These are phyloP conservation scores for Catagonus wagneri DNA, from an alignment of 2,113 vertebrate genomes.

Conservation along the genomic window DNA sequence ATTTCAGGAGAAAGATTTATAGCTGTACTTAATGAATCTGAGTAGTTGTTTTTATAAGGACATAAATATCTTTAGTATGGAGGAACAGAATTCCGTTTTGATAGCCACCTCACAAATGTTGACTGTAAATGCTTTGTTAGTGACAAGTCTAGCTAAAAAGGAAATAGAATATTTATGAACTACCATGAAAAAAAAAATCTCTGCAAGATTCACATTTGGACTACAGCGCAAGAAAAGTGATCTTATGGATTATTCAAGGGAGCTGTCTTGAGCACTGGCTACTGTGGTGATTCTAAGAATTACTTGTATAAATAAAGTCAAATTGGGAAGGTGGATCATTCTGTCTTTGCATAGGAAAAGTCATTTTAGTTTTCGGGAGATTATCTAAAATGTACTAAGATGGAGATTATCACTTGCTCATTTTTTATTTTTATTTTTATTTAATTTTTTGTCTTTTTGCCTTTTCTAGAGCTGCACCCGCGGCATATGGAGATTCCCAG, in stretches of 20 bases:
- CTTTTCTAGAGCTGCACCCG: no score
- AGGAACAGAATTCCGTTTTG: slow-evolving; percentile 59
- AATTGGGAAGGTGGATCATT: not conserved
- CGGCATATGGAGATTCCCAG: no score
- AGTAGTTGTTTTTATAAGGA: slow-evolving; percentile 51
- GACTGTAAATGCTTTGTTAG: slow-evolving; percentile 57
- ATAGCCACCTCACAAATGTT: slow-evolving; percentile 46
- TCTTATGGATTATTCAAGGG: slow-evolving; percentile 49
- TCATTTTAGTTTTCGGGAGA: slow-evolving; percentile 33
- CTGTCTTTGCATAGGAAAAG: slow-evolving; percentile 40
- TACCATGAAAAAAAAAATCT: slow-evolving; percentile 36
- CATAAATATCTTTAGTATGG: slow-evolving; percentile 57
- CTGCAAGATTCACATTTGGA: slow-evolving; percentile 51
- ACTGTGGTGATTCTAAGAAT: slow-evolving; percentile 28
- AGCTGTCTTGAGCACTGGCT: slow-evolving; percentile 10
- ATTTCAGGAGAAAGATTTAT: slow-evolving; percentile 68
- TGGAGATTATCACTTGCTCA: not conserved
- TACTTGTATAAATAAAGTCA: slow-evolving; percentile 33
- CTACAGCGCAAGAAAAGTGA: not conserved
- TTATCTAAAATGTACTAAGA: not conserved
- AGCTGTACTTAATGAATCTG: slow-evolving; percentile 52
- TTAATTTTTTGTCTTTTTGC: no score
- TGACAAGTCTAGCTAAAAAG: slow-evolving; percentile 62
- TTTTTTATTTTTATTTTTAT: no score
- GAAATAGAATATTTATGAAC: slow-evolving; percentile 72